phyloP scores from a whole-genome alignment of 2,797 vertebrate species.

The Coracias cyanogaster region DNA sequence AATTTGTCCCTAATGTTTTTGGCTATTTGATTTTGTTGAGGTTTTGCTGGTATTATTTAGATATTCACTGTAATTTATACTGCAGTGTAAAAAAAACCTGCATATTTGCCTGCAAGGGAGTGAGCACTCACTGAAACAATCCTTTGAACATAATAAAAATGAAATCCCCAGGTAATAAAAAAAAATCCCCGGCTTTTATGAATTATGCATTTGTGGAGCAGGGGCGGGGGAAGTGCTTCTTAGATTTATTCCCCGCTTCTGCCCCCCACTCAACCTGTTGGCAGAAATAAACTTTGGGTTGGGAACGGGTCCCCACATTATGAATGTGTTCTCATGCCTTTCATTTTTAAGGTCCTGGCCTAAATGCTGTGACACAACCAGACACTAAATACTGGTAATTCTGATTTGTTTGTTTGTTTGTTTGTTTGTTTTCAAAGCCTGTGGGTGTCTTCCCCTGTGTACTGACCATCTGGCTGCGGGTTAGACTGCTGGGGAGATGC shows the following conservation, averaged over 20 bases:
- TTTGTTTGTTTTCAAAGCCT: constrained; percentile 39
- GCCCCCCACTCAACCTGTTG: constrained; percentile 24
- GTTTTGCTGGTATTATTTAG: constrained; percentile 55
- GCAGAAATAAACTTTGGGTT: constrained; percentile 14
- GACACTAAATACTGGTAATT: not conserved
- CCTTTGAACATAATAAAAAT: constrained; percentile 71
- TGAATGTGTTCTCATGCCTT: not conserved
- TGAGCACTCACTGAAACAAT: constrained; percentile 49
- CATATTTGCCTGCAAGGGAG: constrained; percentile 61
- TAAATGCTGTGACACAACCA: not conserved
- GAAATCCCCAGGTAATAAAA: constrained; percentile 67
- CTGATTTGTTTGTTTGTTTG: constrained; percentile 18
- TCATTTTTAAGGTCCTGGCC: not conserved
- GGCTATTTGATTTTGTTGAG: constrained; percentile 59
- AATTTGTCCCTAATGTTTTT: constrained; percentile 64
- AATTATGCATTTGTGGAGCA: constrained; percentile 42
- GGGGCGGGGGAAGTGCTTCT: constrained; percentile 20
- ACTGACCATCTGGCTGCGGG: constrained; percentile 62
- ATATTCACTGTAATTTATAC: constrained; percentile 59
- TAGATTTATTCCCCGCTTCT: not conserved
- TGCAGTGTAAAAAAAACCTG: constrained; percentile 19
- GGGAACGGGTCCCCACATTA: not conserved
- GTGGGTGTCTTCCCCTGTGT: constrained; percentile 39
- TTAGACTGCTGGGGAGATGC: constrained; percentile 48
- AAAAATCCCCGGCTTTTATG: constrained; percentile 46